Evolutionary conservation across 1,140 invertebrate species (phyloP).

Genomic region (Conus ventricosus): DNA sequence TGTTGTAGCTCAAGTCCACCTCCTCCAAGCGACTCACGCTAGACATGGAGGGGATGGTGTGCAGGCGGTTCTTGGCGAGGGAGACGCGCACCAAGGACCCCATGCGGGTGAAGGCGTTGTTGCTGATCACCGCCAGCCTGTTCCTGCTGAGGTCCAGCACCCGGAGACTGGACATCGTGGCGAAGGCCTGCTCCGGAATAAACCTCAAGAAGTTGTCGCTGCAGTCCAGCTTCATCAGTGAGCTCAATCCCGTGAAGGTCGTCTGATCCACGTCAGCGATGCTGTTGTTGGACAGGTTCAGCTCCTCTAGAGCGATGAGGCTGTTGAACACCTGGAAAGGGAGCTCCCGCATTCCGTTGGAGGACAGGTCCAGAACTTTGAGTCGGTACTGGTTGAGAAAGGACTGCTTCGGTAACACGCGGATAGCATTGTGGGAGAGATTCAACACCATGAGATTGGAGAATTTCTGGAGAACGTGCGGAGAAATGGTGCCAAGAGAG

Average conservation of each 20-base stretch:
- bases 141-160: conserved; percentile 41
- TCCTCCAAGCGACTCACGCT: conserved; percentile 24
- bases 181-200: conserved; percentile 35
- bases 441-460: conserved; percentile 32
- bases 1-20: conserved; percentile 41
- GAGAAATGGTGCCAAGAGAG: conserved; percentile 25
- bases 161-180: conserved; percentile 22
- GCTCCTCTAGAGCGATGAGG: conserved; percentile 26
- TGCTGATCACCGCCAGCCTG: conserved; percentile 27
- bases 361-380: conserved; percentile 40
- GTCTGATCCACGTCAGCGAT: conserved; percentile 28
- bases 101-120: conserved; percentile 32
- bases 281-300: conserved; percentile 43
- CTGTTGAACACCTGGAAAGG: conserved; percentile 37
- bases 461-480: conserved; percentile 39
- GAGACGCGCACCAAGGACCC: conserved; percentile 24
- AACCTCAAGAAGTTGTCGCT: conserved; percentile 42
- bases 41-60: conserved; percentile 21
- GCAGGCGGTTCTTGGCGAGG: conserved; percentile 39
- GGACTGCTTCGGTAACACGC: conserved; percentile 28
- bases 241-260: conserved; percentile 25
- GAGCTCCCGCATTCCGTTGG: conserved; percentile 40
- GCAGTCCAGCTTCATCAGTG: conserved; percentile 38
- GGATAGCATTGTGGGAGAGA: conserved; percentile 40
- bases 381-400: conserved; percentile 41